Evolutionary conservation across 2,797 vertebrate genomes (phyloP), one percentile per base, ranked within the genome.

Genomic region (Leptoclinus maculatus): DNA sequence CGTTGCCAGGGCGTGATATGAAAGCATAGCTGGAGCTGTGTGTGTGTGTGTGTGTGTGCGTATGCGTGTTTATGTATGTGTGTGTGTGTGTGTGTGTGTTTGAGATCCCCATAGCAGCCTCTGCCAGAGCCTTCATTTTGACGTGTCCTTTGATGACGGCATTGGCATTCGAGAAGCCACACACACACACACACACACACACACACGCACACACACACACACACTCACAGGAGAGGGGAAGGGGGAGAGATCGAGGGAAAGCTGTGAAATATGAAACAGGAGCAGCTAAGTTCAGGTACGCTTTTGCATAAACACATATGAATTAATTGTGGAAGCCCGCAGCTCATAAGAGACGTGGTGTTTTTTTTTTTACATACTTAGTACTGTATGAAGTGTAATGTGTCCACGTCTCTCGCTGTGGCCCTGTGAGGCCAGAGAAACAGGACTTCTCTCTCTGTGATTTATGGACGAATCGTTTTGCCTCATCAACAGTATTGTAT

Each of bases 1-100:
- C 85, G 91, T 92, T 85, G 86, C 89, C 93, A 92, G 91, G 92
- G 93, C 90, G 92, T 93, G 92, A 94, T 94, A 91, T 92, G 91
- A 94, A 93, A 94, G 93, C 91, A 88, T 88, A 90, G 91, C 79
- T 84, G 66, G 79, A 86, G 78, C 83, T 27, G 74, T 73, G 88
- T 84, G 86, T 87, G 82, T 54, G 41, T 19, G 32, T 32, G 67
- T 66, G 75, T 43, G 67, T 54, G 49, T 66, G 27, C 81, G 63
- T 80, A 47, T 82, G 74, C 75, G 79, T 36, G 60, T 70, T 71
- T 67, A 75, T 56, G 51, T 66, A 80, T 78, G 80, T 12, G 21
- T 53, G 71, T 74, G 87, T 83, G 85, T 17, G 32, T 34, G 59
- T 72, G 74, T 65, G 79, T 56, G 51, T 69, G 82, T 78, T 66